Evolutionary conservation across 2,888 invertebrate species (phyloP).

Genomic region (Lasioglossum calceatum): DNA sequence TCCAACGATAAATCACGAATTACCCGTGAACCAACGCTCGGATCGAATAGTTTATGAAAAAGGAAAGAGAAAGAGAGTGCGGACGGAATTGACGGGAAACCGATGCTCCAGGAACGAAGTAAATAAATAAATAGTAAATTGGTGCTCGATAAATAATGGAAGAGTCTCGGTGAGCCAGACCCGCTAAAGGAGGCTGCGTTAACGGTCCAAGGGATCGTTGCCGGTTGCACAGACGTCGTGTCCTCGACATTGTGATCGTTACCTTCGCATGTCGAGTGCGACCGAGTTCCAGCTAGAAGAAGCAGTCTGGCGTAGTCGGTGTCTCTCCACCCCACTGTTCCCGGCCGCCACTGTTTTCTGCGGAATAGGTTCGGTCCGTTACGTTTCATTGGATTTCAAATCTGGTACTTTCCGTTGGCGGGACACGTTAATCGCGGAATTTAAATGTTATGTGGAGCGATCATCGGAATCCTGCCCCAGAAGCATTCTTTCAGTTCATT

Average conservation of each 20-base stretch:
- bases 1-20: background rate
- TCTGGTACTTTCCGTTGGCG: background rate
- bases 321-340: background rate
- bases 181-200: conserved; percentile 68
- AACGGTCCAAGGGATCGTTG: conserved; percentile 60
- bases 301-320: background rate
- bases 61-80: background rate
- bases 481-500: background rate
- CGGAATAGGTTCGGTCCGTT: background rate
- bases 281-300: conserved; percentile 59
- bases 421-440: background rate
- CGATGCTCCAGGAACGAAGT: conserved; percentile 34
- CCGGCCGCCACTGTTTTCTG: background rate
- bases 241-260: conserved; percentile 40
- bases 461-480: background rate
- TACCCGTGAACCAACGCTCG: background rate
- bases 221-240: conserved; percentile 32
- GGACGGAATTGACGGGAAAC: conserved; percentile 24
- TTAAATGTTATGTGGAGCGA: conserved; percentile 2
- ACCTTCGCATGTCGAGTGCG: conserved; percentile 50
- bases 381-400: conserved; percentile 9
- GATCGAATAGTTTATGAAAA: background rate
- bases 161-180: conserved; percentile 46
- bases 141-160: conserved; percentile 60
- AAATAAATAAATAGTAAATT: conserved; percentile 50